These are phyloP conservation scores for Drosophila willistoni DNA, from an alignment of 1,140 invertebrate species.

Conservation along the genomic window DNA sequence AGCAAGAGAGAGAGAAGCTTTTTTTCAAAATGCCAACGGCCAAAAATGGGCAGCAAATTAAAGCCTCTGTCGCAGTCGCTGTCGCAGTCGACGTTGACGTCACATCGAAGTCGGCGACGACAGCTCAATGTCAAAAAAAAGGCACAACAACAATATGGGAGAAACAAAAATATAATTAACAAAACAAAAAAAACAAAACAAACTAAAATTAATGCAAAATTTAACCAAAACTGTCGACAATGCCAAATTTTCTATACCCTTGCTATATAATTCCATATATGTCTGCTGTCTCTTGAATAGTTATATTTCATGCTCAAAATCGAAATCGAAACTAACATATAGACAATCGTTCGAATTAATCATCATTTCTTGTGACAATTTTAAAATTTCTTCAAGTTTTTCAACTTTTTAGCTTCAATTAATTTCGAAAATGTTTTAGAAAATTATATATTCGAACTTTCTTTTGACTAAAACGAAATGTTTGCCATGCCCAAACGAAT, in stretches of 20 bases:
- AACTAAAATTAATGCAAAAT: slow-evolving; percentile 4
- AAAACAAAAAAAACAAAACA: slow-evolving; percentile 24
- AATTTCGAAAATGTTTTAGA: too few species aligned
- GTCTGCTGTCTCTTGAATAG: too few species aligned
- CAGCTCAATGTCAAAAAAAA: slow-evolving; percentile 71
- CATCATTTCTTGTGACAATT: too few species aligned
- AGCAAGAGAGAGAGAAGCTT: not conserved
- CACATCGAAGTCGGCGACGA: slow-evolving; percentile 34
- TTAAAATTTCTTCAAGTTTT: too few species aligned
- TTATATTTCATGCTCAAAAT: too few species aligned
- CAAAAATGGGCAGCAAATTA: slow-evolving; percentile 59
- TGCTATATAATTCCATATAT: not conserved
- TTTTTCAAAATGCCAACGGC: slow-evolving; percentile 67
- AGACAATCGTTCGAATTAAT: too few species aligned
- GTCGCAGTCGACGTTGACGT: slow-evolving; percentile 6
- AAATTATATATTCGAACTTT: too few species aligned
- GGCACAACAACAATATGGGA: slow-evolving; percentile 31
- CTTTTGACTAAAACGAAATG: not conserved
- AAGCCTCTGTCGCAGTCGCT: slow-evolving; percentile 6
- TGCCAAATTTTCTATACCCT: slow-evolving; percentile 1
- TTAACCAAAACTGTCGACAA: not conserved
- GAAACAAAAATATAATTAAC: slow-evolving; percentile 50
- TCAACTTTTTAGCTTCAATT: too few species aligned
- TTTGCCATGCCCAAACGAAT: not conserved
- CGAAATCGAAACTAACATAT: too few species aligned